Conservation (phyloP, 2,888 invertebrate species). For the Drosophila rubida region DNA sequence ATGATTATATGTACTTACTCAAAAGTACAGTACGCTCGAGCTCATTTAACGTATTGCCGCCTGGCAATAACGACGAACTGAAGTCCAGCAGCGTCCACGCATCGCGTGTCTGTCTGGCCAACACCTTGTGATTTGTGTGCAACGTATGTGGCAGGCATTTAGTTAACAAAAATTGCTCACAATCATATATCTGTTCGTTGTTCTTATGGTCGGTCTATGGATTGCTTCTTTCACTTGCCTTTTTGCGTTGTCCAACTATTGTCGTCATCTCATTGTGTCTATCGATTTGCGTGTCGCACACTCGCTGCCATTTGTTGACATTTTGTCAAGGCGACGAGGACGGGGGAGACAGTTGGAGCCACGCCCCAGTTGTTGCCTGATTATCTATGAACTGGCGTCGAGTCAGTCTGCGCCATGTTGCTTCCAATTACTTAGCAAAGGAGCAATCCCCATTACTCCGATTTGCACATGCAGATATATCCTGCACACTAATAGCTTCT, state of each 20-base stretch:
- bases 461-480: background rate
- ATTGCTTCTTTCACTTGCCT: no score
- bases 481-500: background rate
- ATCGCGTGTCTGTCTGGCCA: conserved; percentile 41
- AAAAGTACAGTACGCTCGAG: conserved; percentile 10
- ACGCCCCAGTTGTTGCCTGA: background rate
- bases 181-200: no score
- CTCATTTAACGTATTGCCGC: background rate
- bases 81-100: conserved; percentile 13
- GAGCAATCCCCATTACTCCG: background rate
- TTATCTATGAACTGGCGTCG: background rate
- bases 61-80: background rate
- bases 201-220: no score
- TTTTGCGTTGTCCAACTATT: conserved; percentile 26
- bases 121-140: no score
- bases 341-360: no score
- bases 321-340: no score
- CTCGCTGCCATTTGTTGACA: conserved; percentile 22
- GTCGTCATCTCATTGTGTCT: conserved; percentile 39
- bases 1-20: conserved; percentile 17
- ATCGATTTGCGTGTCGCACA: conserved; percentile 35
- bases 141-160: background rate
- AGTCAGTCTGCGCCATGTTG: no score
- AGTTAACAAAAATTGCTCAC: conserved; percentile 1
- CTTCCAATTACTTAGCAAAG: conserved; percentile 27